These are phyloP conservation scores for Propithecus coquereli DNA, from an alignment of 2,113 vertebrate genomes.

Conservation along the genomic window DNA sequence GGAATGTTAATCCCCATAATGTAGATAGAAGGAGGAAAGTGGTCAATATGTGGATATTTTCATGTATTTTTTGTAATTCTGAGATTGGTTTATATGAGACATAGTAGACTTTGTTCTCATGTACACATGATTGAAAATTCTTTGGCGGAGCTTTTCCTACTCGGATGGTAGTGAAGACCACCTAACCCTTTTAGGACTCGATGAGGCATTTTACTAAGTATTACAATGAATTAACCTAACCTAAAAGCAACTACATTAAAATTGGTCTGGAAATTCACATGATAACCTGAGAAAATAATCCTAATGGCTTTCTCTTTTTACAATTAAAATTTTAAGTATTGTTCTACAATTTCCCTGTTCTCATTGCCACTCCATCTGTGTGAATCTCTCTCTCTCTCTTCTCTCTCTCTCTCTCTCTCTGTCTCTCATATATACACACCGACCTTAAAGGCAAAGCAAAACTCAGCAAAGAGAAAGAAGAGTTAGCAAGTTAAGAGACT, in stretches of 20 bases:
- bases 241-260: conserved; percentile 8
- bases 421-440: neutral
- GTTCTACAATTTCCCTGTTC: neutral
- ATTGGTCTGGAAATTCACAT: neutral
- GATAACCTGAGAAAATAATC: neutral
- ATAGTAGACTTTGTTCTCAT: neutral
- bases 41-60: neutral
- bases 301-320: neutral
- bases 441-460: neutral
- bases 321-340: conserved; percentile 11
- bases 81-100: neutral
- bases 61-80: neutral
- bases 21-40: neutral
- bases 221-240: neutral
- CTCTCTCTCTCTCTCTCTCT: neutral
- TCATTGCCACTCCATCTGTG: neutral
- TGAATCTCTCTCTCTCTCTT: neutral
- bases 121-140: neutral
- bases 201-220: neutral
- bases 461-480: neutral
- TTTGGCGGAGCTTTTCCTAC: neutral
- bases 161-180: neutral
- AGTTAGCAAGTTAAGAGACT: conserved; percentile 36
- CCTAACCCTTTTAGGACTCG: neutral
- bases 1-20: neutral